A percentile compares a stretch with the other conserved stretches of the same genome.
phyloP scores from a whole-genome alignment of 30 jellyfish, hydroid and myxozoan genomes.

The Hydractinia symbiolongicarpus region DNA sequence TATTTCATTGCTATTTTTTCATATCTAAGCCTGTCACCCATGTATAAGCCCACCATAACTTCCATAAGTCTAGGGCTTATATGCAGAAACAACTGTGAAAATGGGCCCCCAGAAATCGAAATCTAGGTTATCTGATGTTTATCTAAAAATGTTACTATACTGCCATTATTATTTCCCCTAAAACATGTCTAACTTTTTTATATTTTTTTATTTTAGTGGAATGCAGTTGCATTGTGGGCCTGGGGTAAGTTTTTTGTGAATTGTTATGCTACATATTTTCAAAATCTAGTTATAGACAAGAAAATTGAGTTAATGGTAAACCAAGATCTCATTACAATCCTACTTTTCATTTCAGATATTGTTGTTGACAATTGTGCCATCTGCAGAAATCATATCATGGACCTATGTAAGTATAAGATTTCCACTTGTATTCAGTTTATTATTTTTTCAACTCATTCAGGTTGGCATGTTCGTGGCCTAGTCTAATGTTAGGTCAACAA shows the following conservation, averaged over 20 bases:
- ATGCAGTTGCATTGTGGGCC: constrained; percentile 98
- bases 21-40: too few species aligned
- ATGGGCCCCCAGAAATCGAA: too few species aligned
- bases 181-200: neutral
- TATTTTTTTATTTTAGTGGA: constrained; percentile 68
- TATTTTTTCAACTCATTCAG: neutral
- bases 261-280: neutral
- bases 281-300: too few species aligned
- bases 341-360: constrained; percentile 45
- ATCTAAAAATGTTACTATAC: neutral
- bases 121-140: too few species aligned
- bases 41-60: too few species aligned
- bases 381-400: constrained; percentile 96
- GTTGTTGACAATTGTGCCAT: constrained; percentile 97
- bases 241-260: constrained; percentile 71
- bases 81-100: too few species aligned
- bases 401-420: constrained; percentile 49
- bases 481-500: too few species aligned
- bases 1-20: too few species aligned
- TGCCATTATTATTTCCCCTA: neutral
- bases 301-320: neutral
- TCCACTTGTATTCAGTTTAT: neutral
- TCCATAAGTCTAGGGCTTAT: too few species aligned
- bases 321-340: neutral
- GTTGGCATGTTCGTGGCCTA: neutral